These are phyloP conservation scores for Lophura nycthemera DNA, from an alignment of 2,113 vertebrate genomes.

Conservation along the genomic window DNA sequence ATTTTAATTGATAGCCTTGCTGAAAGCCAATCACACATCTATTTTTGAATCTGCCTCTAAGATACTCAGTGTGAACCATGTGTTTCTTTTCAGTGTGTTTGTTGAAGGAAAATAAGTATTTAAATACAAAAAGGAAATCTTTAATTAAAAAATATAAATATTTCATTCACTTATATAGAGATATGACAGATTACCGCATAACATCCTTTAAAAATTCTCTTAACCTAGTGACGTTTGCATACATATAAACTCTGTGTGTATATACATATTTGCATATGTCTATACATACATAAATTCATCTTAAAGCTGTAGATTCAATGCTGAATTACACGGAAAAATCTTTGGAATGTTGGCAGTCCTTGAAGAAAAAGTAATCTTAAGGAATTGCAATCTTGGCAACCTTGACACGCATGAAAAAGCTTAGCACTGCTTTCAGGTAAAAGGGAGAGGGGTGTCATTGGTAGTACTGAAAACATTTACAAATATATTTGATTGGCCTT, in stretches of 20 bases:
- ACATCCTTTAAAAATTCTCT: conserved; percentile 48
- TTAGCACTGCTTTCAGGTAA: conserved; percentile 36
- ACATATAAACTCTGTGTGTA: conserved; percentile 26
- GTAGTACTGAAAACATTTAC: not conserved
- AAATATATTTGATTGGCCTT: conserved; percentile 85
- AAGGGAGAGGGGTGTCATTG: conserved; percentile 9
- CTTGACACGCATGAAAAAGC: conserved; percentile 9
- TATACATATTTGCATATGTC: conserved; percentile 35
- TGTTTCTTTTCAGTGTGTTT: conserved; percentile 76
- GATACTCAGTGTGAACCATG: conserved; percentile 71
- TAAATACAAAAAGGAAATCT: conserved; percentile 58
- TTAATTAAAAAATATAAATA: conserved; percentile 64
- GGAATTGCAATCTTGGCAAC: conserved; percentile 38
- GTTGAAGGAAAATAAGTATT: conserved; percentile 68
- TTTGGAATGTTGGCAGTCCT: conserved; percentile 53
- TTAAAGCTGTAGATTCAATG: conserved; percentile 45
- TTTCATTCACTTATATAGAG: conserved; percentile 3
- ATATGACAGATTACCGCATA: conserved; percentile 24
- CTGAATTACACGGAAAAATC: conserved; percentile 25
- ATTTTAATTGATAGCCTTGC: conserved; percentile 88
- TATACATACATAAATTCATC: conserved; percentile 27
- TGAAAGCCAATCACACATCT: conserved; percentile 90
- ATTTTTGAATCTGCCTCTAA: conserved; percentile 74
- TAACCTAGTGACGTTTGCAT: conserved; percentile 39
- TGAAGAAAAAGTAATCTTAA: conserved; percentile 1